A percentile compares a stretch with the other conserved stretches of the same genome.
phyloP scores from a whole-genome alignment of 2,113 vertebrate genomes.

The Sterna hirundo region DNA sequence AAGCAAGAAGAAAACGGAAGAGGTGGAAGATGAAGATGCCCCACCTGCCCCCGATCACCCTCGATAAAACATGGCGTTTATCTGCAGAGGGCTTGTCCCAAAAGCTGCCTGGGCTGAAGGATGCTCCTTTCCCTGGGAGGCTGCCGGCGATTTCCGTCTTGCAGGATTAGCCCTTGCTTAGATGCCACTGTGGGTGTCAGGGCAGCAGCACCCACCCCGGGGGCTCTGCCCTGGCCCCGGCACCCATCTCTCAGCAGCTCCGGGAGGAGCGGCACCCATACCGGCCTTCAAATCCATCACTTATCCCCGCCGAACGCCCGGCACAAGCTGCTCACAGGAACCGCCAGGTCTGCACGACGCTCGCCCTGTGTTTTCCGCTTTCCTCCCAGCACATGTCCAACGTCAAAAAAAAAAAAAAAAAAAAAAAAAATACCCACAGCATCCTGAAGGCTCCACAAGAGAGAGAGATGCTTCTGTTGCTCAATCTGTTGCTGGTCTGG shows the following conservation, averaged over 20 bases:
- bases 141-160: not conserved
- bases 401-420: not conserved
- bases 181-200: not conserved
- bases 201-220: not conserved
- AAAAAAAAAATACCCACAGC: not conserved
- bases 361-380: not conserved
- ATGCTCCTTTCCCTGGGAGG: not conserved
- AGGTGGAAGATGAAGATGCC: not conserved
- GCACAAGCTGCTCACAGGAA: not conserved
- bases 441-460: not conserved
- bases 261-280: accelerated
- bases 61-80: accelerated
- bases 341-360: not conserved
- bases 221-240: not conserved
- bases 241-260: accelerated
- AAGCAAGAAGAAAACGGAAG: not conserved
- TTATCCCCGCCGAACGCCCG: not conserved
- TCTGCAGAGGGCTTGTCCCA: not conserved
- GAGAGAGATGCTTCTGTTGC: not conserved
- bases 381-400: not conserved
- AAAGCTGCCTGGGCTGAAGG: not conserved
- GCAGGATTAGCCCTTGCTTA: not conserved
- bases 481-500: not conserved
- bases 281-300: not conserved
- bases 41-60: no score